phyloP scores from a whole-genome alignment of 2,888 invertebrate species.

The Hyles lineata region DNA sequence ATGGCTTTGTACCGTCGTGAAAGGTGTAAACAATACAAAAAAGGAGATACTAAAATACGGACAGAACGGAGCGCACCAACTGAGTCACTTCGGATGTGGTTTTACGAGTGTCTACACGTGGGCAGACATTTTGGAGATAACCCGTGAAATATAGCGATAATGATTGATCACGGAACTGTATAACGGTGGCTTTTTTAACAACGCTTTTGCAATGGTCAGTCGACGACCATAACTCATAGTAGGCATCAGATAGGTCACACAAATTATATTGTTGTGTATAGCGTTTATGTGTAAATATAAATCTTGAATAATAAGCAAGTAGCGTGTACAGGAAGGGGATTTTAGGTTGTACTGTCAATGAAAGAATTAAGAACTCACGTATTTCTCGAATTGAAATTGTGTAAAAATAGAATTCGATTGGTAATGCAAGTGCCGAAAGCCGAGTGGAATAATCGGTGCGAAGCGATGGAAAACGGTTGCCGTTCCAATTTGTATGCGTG shows the following conservation, averaged over 20 bases:
- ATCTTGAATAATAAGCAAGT: neutral
- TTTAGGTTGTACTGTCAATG: neutral
- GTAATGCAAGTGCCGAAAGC: conserved; percentile 31
- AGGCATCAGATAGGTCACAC: too few species aligned
- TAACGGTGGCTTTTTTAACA: neutral
- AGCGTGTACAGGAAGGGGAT: neutral
- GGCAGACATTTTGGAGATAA: conserved; percentile 43
- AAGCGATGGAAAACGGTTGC: conserved; percentile 36
- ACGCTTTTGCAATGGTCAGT: conserved; percentile 1
- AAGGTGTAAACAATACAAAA: conserved; percentile 46
- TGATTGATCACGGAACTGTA: conserved; percentile 13
- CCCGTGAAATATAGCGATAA: conserved; percentile 13
- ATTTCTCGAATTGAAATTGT: conserved; percentile 9
- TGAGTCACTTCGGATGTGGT: conserved; percentile 44
- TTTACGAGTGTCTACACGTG: conserved; percentile 44
- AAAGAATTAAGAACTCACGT: neutral
- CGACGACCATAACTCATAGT: neutral
- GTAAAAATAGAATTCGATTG: conserved; percentile 25
- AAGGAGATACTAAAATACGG: conserved; percentile 47
- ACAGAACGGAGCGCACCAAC: conserved; percentile 35
- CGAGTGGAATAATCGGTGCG: conserved; percentile 32
- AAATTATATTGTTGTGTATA: too few species aligned
- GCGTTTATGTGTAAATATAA: too few species aligned
- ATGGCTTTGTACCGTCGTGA: conserved; percentile 43
- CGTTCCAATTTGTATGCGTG: conserved; percentile 68